A percentile compares a stretch with the other conserved stretches of the same genome.
These are phyloP conservation scores for Tenthredo distinguenda DNA, from an alignment of 2,888 invertebrate species.

Conservation along the genomic window DNA sequence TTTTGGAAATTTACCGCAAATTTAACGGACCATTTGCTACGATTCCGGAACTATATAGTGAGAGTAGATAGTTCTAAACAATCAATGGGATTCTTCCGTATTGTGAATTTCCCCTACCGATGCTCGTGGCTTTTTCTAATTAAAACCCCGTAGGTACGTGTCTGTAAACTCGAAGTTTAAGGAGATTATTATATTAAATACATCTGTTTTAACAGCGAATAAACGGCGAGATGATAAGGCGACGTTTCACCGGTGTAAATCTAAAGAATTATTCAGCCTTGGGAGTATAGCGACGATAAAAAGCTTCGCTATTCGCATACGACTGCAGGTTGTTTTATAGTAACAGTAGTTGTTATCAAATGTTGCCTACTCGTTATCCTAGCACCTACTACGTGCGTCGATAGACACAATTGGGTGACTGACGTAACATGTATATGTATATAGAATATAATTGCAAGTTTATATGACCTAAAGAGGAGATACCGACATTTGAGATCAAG, in stretches of 20 bases:
- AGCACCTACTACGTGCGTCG: background rate
- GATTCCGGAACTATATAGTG: background rate
- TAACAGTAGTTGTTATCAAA: slow-evolving; percentile 23
- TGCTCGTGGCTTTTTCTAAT: background rate
- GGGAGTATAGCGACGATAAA: slow-evolving; percentile 30
- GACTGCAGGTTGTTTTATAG: slow-evolving; percentile 27
- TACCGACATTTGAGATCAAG: background rate
- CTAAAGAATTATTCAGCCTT: slow-evolving; percentile 34
- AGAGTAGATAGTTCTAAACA: background rate
- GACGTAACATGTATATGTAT: slow-evolving; percentile 17
- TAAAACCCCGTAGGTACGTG: background rate
- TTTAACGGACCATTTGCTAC: slow-evolving; percentile 16
- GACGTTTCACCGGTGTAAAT: slow-evolving; percentile 12
- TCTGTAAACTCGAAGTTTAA: background rate
- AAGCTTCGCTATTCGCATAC: background rate
- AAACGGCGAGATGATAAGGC: background rate
- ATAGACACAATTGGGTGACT: slow-evolving; percentile 19
- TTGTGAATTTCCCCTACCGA: background rate
- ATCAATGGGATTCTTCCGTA: background rate
- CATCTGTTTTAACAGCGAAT: background rate
- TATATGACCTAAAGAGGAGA: background rate
- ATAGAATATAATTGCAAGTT: background rate
- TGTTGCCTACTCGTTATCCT: slow-evolving; percentile 33
- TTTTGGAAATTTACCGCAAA: slow-evolving; percentile 33
- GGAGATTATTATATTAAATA: background rate